Percentiles rank a stretch among this genome's conserved stretches.
Evolutionary conservation across 2,797 vertebrate species (phyloP).

Genomic region (Okamejei kenojei): DNA sequence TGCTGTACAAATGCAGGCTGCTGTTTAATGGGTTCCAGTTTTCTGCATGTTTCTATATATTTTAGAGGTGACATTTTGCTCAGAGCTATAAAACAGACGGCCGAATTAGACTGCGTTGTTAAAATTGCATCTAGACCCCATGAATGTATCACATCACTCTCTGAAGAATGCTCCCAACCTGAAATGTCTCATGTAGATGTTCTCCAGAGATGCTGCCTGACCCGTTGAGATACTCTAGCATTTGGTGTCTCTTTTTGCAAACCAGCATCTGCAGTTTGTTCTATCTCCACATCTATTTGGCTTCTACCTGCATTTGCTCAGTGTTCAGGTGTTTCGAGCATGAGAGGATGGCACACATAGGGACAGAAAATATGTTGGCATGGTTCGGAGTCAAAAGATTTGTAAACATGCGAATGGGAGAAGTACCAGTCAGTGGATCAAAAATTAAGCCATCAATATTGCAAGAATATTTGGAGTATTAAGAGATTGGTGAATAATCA

Average conservation of each 20-base stretch:
- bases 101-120: neutral
- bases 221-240: no score
- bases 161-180: no score
- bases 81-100: neutral
- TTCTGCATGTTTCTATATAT: no score
- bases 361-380: neutral
- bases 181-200: no score
- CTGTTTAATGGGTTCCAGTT: no score
- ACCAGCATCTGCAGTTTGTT: no score
- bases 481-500: neutral
- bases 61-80: no score
- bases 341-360: neutral
- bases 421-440: neutral
- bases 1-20: no score
- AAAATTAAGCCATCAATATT: neutral
- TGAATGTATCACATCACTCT: neutral
- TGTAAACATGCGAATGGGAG: neutral
- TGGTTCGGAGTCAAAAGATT: neutral
- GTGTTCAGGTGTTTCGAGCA: neutral
- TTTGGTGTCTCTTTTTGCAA: no score
- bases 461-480: neutral
- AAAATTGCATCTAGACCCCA: neutral
- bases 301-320: neutral
- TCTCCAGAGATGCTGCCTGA: no score
- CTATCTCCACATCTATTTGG: neutral